These are phyloP conservation scores for Aythya baeri DNA, from an alignment of 2,113 vertebrate genomes.

Conservation along the genomic window DNA sequence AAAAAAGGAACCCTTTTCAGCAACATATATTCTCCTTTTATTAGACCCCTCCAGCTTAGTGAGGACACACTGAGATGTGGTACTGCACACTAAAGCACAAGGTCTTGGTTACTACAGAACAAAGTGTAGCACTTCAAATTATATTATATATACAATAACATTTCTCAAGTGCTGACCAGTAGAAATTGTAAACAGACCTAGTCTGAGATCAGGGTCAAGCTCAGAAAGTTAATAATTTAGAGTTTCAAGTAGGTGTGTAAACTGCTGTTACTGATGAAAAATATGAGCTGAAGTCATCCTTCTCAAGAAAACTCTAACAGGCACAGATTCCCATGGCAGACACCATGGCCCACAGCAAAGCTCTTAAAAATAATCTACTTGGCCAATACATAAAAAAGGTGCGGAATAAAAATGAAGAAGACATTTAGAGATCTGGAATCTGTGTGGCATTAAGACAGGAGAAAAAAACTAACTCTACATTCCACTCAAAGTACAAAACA, in stretches of 20 bases:
- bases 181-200: background rate
- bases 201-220: background rate
- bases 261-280: background rate
- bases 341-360: background rate
- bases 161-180: background rate
- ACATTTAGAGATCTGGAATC: background rate
- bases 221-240: background rate
- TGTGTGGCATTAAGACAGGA: background rate
- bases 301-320: background rate
- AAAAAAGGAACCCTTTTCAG: background rate
- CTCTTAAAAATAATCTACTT: background rate
- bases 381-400: background rate
- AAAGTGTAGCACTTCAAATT: background rate
- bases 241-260: background rate
- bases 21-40: background rate
- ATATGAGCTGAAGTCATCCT: background rate
- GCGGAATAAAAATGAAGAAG: background rate
- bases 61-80: background rate
- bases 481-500: background rate
- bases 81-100: background rate
- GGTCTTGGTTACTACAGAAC: background rate
- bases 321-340: background rate
- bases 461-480: background rate
- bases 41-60: background rate
- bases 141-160: background rate